These are phyloP conservation scores for Chaenodraco wilsoni DNA, from an alignment of 2,797 vertebrate species.

Conservation along the genomic window DNA sequence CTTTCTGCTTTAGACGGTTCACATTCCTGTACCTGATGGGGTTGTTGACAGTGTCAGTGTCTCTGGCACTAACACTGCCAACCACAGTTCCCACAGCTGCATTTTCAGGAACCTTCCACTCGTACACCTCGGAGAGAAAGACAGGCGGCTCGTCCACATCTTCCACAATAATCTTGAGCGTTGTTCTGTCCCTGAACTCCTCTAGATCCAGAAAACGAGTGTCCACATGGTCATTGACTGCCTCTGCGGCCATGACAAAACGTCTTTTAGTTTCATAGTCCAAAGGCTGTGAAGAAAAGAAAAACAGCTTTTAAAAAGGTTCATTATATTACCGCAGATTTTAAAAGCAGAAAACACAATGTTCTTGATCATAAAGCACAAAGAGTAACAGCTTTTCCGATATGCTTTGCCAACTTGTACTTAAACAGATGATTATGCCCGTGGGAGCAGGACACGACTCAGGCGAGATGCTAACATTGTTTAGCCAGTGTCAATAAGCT, in stretches of 20 bases:
- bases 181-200: constrained; percentile 85
- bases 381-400: constrained; percentile 32
- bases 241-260: constrained; percentile 86
- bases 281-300: constrained; percentile 81
- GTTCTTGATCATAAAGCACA: constrained; percentile 13
- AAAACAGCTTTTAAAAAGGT: neutral
- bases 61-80: constrained; percentile 86
- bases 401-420: constrained; percentile 15
- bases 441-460: constrained; percentile 30
- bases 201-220: constrained; percentile 77
- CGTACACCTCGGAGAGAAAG: constrained; percentile 82
- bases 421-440: constrained; percentile 22
- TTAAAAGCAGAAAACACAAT: constrained; percentile 8
- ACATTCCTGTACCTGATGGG: constrained; percentile 85
- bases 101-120: constrained; percentile 89
- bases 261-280: constrained; percentile 90
- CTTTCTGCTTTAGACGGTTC: constrained; percentile 40
- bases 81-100: constrained; percentile 77
- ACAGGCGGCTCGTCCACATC: constrained; percentile 94
- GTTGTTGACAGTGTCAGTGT: constrained; percentile 86
- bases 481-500: constrained; percentile 60
- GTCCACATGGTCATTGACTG: constrained; percentile 85
- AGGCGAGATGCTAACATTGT: constrained; percentile 37
- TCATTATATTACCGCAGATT: neutral
- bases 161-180: constrained; percentile 88